Evolutionary conservation across 2,113 vertebrate species (phyloP), one percentile per base, ranked within the genome.

Genomic region (Syngnathus typhle): DNA sequence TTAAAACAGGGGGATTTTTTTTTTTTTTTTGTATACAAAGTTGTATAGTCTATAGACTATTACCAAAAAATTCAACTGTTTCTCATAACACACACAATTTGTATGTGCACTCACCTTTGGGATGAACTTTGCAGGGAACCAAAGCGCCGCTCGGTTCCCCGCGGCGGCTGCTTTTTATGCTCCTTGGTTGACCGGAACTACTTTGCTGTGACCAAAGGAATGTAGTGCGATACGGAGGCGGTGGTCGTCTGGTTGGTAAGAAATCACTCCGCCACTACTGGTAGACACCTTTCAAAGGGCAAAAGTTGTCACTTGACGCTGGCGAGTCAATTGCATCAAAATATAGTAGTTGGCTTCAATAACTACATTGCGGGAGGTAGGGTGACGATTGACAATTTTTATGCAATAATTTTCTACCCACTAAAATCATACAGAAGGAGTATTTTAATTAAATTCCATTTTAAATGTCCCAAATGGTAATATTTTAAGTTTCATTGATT

Each of bases 141-240:
- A 85, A 74, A 62, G 80, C 62, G 65, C 65, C 70, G n/a, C 61
- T 39, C 13, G 1, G 15, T 10, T 4, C 0, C 16, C 59, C 13
- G 75, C 13, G 37, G 62, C 64, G 47, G 52, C 79, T 67, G 61
- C 54, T 6, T 77, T 90, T 85, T 82, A 83, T 86, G 6, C 19
- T 23, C 1, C 62, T 54, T 36, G 49, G 49, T 32, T 6, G 27
- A 70, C 88, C 80, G 90, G 91, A 21, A 88, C 91, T 92, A 89
- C 90, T 91, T 92, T 79, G 61, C 47, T n/a, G 47, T 23, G 65
- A 13, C 70, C 52, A 43, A 69, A 46, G 36, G 7, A 23, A 76
- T 69, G 62, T 71, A 79, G 79, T 6, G 62, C 76, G 60, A 52
- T 12, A 4, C 41, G 13, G 3, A 62, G 5, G 15, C 7, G 32